Evolutionary conservation across 2,888 invertebrate genomes (phyloP).

Genomic region (Ophion ellenae): DNA sequence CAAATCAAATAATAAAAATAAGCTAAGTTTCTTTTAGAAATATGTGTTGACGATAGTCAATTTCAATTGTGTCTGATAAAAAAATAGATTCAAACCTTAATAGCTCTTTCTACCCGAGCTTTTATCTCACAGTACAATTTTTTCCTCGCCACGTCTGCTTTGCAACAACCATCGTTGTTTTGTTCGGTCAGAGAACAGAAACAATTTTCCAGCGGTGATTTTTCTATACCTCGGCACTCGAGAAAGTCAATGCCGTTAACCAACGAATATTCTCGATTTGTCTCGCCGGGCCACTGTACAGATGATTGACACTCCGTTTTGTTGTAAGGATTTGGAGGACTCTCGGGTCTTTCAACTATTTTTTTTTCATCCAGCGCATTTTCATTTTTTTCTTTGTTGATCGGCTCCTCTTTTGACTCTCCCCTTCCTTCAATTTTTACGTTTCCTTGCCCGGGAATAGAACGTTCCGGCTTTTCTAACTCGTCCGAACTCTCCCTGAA

Average conservation of each 20-base stretch:
- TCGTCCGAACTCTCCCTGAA: slow-evolving; percentile 40
- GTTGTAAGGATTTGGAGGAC: slow-evolving; percentile 77
- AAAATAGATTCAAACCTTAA: slow-evolving; percentile 70
- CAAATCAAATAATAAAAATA: too few relatives aligned
- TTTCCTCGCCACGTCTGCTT: slow-evolving; percentile 68
- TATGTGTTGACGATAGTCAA: not conserved
- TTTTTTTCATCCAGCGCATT: slow-evolving; percentile 27
- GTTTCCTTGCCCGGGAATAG: not conserved
- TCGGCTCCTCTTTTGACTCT: slow-evolving; percentile 1
- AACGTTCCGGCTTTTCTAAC: slow-evolving; percentile 24
- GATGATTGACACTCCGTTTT: slow-evolving; percentile 68
- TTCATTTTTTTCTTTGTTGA: slow-evolving; percentile 31
- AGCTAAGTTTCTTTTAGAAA: too few relatives aligned
- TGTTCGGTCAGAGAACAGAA: slow-evolving; percentile 68
- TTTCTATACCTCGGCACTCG: slow-evolving; percentile 67
- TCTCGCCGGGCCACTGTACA: slow-evolving; percentile 66
- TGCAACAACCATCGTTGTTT: slow-evolving; percentile 68
- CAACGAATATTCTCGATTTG: slow-evolving; percentile 58
- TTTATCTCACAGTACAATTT: slow-evolving; percentile 73
- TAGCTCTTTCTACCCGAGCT: slow-evolving; percentile 74
- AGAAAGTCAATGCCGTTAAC: slow-evolving; percentile 66
- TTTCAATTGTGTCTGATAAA: not conserved
- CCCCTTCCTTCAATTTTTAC: slow-evolving; percentile 31
- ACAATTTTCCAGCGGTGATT: slow-evolving; percentile 70
- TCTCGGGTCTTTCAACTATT: slow-evolving; percentile 65